Conservation (phyloP, 2,797 vertebrate genomes). For the Sardinella longiceps region DNA sequence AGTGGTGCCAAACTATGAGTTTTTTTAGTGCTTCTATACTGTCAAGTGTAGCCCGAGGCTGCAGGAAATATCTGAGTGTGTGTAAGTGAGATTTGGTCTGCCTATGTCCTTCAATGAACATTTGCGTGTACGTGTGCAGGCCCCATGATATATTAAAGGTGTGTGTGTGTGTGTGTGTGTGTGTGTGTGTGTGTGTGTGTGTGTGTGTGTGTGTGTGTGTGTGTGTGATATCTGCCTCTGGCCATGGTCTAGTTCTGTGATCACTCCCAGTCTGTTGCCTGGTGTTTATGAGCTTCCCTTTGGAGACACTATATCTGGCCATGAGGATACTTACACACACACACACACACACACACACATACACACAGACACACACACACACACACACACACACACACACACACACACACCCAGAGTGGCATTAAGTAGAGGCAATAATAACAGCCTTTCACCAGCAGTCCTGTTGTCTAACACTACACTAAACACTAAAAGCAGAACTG, state of each 20-base stretch:
- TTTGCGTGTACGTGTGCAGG: not conserved
- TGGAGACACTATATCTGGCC: not conserved
- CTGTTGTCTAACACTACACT: too few relatives aligned
- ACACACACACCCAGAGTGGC: not conserved
- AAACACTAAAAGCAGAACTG: not conserved
- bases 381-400: slow-evolving; percentile 11
- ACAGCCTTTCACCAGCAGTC: too few relatives aligned
- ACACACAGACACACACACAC: slow-evolving; percentile 16
- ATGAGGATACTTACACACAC: not conserved
- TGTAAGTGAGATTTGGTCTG: not conserved
- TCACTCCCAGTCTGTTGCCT: too few relatives aligned
- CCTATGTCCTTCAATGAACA: not conserved
- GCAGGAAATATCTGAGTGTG: not conserved
- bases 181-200: not conserved
- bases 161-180: slow-evolving; percentile 40
- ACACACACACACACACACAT: slow-evolving; percentile 3
- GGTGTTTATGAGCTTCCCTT: not conserved
- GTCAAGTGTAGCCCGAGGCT: not conserved
- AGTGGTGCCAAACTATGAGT: not conserved
- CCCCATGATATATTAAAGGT: too few relatives aligned
- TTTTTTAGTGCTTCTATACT: not conserved
- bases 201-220: not conserved
- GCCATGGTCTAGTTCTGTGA: too few relatives aligned
- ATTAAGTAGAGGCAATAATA: not conserved
- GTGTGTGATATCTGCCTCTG: too few relatives aligned